These are phyloP conservation scores for Norana najaformis DNA, from an alignment of 2,888 invertebrate species.

Conservation along the genomic window DNA sequence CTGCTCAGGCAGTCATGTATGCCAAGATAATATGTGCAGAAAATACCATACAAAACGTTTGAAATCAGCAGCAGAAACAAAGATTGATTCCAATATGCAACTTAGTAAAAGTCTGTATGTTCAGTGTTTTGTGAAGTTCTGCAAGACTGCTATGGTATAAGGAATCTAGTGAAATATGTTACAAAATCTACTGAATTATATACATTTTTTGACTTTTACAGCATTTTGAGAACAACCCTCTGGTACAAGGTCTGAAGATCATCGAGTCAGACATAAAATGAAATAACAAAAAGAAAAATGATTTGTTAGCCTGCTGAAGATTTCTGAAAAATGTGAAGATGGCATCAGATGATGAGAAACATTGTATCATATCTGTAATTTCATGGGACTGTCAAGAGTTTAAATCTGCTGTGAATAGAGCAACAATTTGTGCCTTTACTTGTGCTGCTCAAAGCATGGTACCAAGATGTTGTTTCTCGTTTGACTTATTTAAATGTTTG, in stretches of 20 bases:
- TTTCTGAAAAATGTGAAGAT: background rate
- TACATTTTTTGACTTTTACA: background rate
- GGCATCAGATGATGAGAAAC: background rate
- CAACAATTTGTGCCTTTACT: background rate
- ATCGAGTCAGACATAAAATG: background rate
- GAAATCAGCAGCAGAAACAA: no score
- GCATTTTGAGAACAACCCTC: background rate
- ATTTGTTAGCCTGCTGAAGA: background rate
- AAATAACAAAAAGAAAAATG: background rate
- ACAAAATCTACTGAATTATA: background rate
- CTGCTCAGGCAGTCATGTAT: no score
- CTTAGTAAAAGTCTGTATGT: no score
- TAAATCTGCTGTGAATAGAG: conserved; percentile 13
- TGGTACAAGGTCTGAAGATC: background rate
- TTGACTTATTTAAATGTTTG: background rate
- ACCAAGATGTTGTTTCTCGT: background rate
- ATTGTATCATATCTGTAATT: background rate
- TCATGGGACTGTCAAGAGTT: background rate
- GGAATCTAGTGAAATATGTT: background rate
- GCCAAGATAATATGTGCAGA: no score
- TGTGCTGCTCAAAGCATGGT: background rate
- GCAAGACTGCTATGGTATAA: background rate
- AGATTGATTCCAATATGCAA: no score
- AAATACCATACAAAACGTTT: no score
- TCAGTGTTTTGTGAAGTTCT: background rate